A percentile compares a stretch with the other conserved stretches of the same genome.
phyloP scores from a whole-genome alignment of 1,140 invertebrate genomes.

The Drosophila tristis region DNA sequence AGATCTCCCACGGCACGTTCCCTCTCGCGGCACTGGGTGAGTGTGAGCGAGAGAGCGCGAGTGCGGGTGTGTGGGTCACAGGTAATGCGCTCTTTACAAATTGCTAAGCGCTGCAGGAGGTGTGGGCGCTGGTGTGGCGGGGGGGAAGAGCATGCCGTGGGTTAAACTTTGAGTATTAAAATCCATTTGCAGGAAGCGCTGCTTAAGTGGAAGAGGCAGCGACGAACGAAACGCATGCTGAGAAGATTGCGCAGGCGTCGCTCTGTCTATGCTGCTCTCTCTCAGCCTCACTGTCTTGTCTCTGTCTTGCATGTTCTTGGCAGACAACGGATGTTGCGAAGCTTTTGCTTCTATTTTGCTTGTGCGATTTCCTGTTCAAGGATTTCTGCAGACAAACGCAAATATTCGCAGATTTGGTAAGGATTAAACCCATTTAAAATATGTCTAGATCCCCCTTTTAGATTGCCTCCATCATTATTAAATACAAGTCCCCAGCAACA shows the following conservation, averaged over 20 bases:
- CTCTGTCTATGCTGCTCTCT: slow-evolving; percentile 10
- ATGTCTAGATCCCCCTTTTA: too few relatives aligned
- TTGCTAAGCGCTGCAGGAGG: slow-evolving; percentile 21
- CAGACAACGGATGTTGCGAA: too few relatives aligned
- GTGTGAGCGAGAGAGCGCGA: not conserved
- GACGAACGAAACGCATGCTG: not conserved
- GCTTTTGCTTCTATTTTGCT: too few relatives aligned
- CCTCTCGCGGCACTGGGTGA: not conserved
- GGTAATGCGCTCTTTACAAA: slow-evolving; percentile 31
- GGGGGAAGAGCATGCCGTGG: slow-evolving; percentile 51
- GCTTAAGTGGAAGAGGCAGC: not conserved
- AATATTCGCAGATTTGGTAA: too few relatives aligned
- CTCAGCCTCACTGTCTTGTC: slow-evolving; percentile 25
- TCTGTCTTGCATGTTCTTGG: slow-evolving; percentile 30
- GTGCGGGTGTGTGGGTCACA: slow-evolving; percentile 3
- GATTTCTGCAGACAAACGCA: too few relatives aligned
- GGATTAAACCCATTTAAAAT: too few relatives aligned
- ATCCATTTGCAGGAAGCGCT: slow-evolving; percentile 26
- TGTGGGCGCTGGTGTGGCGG: not conserved
- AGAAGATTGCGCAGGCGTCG: slow-evolving; percentile 55
- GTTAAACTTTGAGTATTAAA: slow-evolving; percentile 48
- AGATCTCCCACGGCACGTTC: slow-evolving; percentile 37
- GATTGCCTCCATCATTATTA: too few relatives aligned
- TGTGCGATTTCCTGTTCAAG: too few relatives aligned
- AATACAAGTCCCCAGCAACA: not conserved